Percentiles rank a stretch among this genome's conserved stretches.
Evolutionary conservation across 1,140 invertebrate species (phyloP).

Genomic region (Drosophila mojavensis): DNA sequence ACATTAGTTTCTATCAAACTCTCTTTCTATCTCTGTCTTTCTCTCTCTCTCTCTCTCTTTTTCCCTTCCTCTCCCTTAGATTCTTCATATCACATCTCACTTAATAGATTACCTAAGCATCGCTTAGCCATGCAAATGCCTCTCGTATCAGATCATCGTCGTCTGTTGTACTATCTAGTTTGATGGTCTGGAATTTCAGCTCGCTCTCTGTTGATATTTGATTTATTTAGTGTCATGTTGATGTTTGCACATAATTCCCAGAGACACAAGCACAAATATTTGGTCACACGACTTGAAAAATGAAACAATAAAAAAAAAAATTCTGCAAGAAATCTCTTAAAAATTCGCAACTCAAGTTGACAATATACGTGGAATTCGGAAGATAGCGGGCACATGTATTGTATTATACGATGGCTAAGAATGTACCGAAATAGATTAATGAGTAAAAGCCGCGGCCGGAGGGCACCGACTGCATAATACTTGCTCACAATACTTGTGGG

Average conservation of each 20-base stretch:
- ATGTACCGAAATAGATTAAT: slow-evolving; percentile 8
- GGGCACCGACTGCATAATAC: too few species aligned
- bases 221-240: slow-evolving; percentile 12
- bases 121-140: too few species aligned
- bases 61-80: too few species aligned
- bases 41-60: too few species aligned
- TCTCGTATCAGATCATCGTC: too few species aligned
- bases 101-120: too few species aligned
- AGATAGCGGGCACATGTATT: slow-evolving; percentile 4
- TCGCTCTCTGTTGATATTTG: slow-evolving; percentile 10
- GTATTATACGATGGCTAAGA: background rate
- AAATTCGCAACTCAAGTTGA: background rate
- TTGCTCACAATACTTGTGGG: too few species aligned
- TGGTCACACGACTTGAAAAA: background rate
- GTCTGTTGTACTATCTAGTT: background rate
- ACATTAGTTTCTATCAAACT: background rate
- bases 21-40: too few species aligned
- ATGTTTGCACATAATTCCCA: slow-evolving; percentile 13
- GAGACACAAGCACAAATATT: slow-evolving; percentile 32
- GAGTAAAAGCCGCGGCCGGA: too few species aligned
- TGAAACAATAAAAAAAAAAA: background rate
- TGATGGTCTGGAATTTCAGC: background rate
- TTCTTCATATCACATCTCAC: too few species aligned
- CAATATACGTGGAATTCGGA: background rate
- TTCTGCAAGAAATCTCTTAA: background rate